Percentiles rank a stretch among this genome's conserved stretches.
These are phyloP conservation scores for Xyrauchen texanus DNA, from an alignment of 2,113 vertebrate genomes.

Conservation along the genomic window DNA sequence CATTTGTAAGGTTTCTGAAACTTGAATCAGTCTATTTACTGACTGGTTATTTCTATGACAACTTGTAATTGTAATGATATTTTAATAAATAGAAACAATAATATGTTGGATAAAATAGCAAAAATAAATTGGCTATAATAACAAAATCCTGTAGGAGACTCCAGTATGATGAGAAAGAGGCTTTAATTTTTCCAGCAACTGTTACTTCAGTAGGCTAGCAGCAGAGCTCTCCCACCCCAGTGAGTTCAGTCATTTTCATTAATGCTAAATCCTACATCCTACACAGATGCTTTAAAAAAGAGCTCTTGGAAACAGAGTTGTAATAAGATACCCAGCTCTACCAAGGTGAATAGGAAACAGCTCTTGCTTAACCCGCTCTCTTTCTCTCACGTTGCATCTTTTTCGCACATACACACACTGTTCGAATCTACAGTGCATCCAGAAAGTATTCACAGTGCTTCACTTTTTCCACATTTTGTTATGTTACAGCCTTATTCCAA, in stretches of 20 bases:
- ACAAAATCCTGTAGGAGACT: no score
- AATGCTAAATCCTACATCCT: constrained; percentile 59
- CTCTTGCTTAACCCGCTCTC: constrained; percentile 7
- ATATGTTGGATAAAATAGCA: no score
- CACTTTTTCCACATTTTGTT: no score
- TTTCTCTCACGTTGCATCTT: not conserved
- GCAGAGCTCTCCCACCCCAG: constrained; percentile 7
- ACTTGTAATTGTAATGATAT: no score
- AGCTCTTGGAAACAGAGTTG: constrained; percentile 59
- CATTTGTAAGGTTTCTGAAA: no score
- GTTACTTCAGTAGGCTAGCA: constrained; percentile 27
- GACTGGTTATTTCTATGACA: no score
- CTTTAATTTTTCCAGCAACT: constrained; percentile 34
- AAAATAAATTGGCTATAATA: no score
- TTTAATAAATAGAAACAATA: no score
- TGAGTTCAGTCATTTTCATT: constrained; percentile 57
- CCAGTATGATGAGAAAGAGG: constrained; percentile 11
- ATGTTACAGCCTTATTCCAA: no score
- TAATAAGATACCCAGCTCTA: constrained; percentile 55
- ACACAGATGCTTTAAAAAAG: constrained; percentile 55
- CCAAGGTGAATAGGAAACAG: constrained; percentile 56
- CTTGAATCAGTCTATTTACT: no score
- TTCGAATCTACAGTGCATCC: no score
- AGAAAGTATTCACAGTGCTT: no score
- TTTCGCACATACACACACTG: constrained; percentile 8